Evolutionary conservation across 2,797 vertebrate species (phyloP), one percentile per base, ranked within the genome.

Genomic region (Parauchenoglanis ngamensis): DNA sequence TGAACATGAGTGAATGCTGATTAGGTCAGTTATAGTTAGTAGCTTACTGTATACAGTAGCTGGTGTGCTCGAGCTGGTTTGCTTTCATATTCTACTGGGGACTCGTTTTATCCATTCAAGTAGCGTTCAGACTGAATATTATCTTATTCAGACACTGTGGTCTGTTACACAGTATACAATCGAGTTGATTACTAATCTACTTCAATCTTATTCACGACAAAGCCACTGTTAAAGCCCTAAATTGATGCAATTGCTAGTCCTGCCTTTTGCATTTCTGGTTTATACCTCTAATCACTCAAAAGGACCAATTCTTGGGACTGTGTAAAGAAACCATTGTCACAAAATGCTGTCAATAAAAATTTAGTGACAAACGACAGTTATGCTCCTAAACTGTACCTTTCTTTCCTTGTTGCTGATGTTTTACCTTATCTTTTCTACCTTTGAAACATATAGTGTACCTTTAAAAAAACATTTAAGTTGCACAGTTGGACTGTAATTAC

Each of bases 1-100:
- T 11, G 40, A 61, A 4, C 25, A 44, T 25, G 56, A 59, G 44
- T 35, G 8, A 61, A 81, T 52, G 76, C 44, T 85, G 77, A 81
- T 78, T 80, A 85, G 87, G 83, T 73, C 87, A 85, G 17, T 40
- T 84, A 21, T 5, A 7, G 7, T n/a, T 1, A 54, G 56, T 31
- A 86, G 52, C 44, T 8, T 10, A 28, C 46, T 80, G 67, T 52
- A 83, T 44, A 54, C 65, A 72, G 63, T 72, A 49, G 21, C 11
- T 46, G 28, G 28, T 31, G 15, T 80, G 0, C 3, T 73, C 28
- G 21, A 25, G 86, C 1, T 85, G 75, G 63, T 79, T 72, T 79
- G 44, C 25, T 86, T 13, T 12, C 59, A 57, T 23, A n/a, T 40
- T 17, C 19, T 1, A 67, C 73, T 28, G 23, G 19, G 13, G 17